phyloP scores from a whole-genome alignment of 2,888 invertebrate genomes.

The Calephelis perditalis region DNA sequence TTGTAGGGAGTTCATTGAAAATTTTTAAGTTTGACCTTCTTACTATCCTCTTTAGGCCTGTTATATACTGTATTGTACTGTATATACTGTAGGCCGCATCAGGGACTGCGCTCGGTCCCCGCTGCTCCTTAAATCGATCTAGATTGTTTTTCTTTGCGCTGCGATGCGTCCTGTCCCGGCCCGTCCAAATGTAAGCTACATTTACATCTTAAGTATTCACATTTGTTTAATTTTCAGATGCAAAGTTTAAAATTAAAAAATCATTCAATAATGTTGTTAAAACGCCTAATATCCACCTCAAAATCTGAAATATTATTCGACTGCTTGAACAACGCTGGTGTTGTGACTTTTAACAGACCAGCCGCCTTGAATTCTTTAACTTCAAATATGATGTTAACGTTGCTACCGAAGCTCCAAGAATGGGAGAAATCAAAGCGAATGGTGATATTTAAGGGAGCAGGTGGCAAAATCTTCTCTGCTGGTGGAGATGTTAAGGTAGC shows the following conservation, averaged over 20 bases:
- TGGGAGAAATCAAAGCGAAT: constrained; percentile 85
- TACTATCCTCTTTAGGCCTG: too few species aligned
- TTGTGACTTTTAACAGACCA: constrained; percentile 85
- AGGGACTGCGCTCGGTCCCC: too few species aligned
- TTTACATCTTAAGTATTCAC: too few species aligned
- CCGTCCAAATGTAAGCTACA: too few species aligned
- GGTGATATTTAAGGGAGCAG: constrained; percentile 88
- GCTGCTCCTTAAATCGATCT: too few species aligned
- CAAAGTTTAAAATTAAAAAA: constrained; percentile 43
- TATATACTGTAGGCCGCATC: too few species aligned
- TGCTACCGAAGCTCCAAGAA: constrained; percentile 84
- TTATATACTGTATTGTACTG: too few species aligned
- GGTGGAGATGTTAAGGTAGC: constrained; percentile 96
- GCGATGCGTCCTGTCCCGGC: too few species aligned
- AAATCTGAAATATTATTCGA: constrained; percentile 68
- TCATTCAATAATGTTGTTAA: constrained; percentile 34
- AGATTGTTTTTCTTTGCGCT: too few species aligned
- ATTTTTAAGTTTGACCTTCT: too few species aligned
- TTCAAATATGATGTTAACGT: constrained; percentile 84
- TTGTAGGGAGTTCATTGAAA: too few species aligned
- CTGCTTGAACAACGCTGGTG: constrained; percentile 77
- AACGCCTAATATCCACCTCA: constrained; percentile 62
- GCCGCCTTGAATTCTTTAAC: constrained; percentile 89
- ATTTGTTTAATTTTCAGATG: constrained; percentile 45
- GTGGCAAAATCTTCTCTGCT: constrained; percentile 98